phyloP scores from a whole-genome alignment of 1,140 invertebrate species.

The Druon quercuslanigerum region DNA sequence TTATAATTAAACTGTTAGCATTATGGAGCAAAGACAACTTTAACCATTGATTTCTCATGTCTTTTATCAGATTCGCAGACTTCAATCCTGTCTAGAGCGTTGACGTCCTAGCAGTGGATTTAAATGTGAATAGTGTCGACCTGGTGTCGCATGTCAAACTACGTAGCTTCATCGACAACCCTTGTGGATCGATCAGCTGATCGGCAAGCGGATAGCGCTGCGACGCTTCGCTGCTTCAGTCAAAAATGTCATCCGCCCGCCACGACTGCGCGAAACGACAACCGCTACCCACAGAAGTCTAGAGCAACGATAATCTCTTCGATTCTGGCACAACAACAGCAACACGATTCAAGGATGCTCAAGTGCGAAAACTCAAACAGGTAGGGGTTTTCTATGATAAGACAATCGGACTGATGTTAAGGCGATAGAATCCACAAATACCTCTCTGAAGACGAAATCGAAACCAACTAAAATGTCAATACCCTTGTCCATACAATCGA shows the following conservation, averaged over 20 bases:
- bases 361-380: background rate
- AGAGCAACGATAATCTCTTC: background rate
- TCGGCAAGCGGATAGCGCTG: slow-evolving; percentile 12
- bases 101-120: slow-evolving; percentile 5
- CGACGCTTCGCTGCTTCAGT: slow-evolving; percentile 16
- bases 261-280: slow-evolving; percentile 23
- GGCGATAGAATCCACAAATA: too few relatives aligned
- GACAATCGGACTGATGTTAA: background rate
- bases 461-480: slow-evolving; percentile 4
- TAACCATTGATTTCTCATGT: background rate
- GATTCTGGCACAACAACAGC: slow-evolving; percentile 17
- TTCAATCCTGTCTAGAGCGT: slow-evolving; percentile 5
- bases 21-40: too few relatives aligned
- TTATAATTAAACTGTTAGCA: too few relatives aligned
- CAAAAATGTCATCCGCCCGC: slow-evolving; percentile 22
- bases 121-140: slow-evolving; percentile 4
- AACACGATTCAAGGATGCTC: background rate
- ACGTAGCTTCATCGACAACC: slow-evolving; percentile 21
- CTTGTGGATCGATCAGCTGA: slow-evolving; percentile 26
- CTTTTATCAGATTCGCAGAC: slow-evolving; percentile 5
- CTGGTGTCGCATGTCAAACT: slow-evolving; percentile 19
- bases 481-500: background rate
- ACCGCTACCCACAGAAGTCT: slow-evolving; percentile 1
- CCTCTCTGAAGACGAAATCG: background rate
- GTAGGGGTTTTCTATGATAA: slow-evolving; percentile 16